Base-by-base conservation (phyloP, 35 echinoderm and acorn worm genomes). In the Ophiothrix spiculata region DNA sequence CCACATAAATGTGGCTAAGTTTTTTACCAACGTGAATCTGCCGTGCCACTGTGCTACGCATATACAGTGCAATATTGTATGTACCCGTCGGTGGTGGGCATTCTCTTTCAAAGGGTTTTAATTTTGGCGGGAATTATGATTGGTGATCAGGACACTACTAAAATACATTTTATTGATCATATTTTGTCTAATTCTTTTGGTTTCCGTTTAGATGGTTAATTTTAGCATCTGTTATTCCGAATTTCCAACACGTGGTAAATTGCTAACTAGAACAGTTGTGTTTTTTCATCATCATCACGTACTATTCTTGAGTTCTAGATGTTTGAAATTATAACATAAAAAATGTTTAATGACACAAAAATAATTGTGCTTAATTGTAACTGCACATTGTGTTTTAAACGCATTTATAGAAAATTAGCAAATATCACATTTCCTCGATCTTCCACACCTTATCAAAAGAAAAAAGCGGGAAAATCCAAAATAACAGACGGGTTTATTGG, bases 31-130 rank as follows among this genome's bases (percentile, higher is more conserved):
- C 60, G 16, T 28, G 60, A 69, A 69, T 28, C 60, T 69, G 60
- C n/a, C n/a, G n/a, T n/a, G n/a, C 60, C 60, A 69, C 60, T 69
- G 60, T 69, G 60, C 60, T 69, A 69, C 60, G 60, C 60, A 69
- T 54, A 69, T 69, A 69, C 60, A 69, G 60, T 69, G 60, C 60
- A 69, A 69, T 69, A 69, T 69, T 10, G 60, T 69, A 69, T 69
- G 60, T 69, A 69, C 60, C n/a, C 60, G 25, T 69, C 60, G 60
- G 60, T 69, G 60, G 60, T 25, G 60, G 60, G 60, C 60, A 28
- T 69, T 25, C 23, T 25, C 25, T 15, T 69, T 69, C 1, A 4
- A 2, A 28, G 60, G n/a, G n/a, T n/a, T n/a, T n/a, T 69, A 69
- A 15, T 69, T 12, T 69, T 54, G 21, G 21, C 45, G 21, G 45